A percentile compares a stretch with the other conserved stretches of the same genome.
phyloP scores from a whole-genome alignment of 2,888 invertebrate genomes.

The Mycalesis mineus region DNA sequence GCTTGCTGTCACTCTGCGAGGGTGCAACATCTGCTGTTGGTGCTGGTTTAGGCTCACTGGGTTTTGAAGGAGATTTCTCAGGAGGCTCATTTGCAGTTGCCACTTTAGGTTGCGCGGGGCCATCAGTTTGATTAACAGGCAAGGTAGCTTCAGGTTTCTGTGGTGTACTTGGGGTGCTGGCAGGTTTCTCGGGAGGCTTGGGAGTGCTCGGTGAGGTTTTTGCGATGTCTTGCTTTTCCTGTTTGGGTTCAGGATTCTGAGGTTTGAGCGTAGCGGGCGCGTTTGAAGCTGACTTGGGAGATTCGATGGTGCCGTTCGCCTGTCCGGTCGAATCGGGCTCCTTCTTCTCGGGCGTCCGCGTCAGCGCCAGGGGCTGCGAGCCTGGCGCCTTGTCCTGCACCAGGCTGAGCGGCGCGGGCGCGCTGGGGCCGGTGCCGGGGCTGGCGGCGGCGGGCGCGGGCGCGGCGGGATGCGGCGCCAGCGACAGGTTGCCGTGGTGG shows the following conservation, averaged over 20 bases:
- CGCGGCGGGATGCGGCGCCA: conserved; percentile 60
- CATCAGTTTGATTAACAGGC: conserved; percentile 45
- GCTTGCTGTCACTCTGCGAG: conserved; percentile 61
- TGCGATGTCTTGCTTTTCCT: conserved; percentile 67
- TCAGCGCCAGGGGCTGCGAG: conserved; percentile 64
- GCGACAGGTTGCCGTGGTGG: conserved; percentile 72
- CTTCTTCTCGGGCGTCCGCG: conserved; percentile 68
- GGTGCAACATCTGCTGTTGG: conserved; percentile 65
- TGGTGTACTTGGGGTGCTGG: conserved; percentile 50
- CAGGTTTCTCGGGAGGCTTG: conserved; percentile 61
- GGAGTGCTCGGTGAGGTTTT: conserved; percentile 70
- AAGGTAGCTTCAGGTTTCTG: conserved; percentile 54
- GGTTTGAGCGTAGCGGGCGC: conserved; percentile 55
- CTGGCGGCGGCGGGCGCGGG: conserved; percentile 52
- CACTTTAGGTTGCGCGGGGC: conserved; percentile 56
- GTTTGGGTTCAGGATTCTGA: conserved; percentile 60
- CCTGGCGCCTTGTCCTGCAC: conserved; percentile 61
- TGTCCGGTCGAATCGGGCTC: conserved; percentile 63
- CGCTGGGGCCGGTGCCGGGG: conserved; percentile 55
- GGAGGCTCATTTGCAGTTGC: conserved; percentile 60
- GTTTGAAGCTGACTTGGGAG: conserved; percentile 56
- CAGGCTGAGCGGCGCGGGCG: conserved; percentile 65
- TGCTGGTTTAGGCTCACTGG: conserved; percentile 57
- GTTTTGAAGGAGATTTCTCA: conserved; percentile 63
- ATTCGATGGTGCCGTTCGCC: conserved; percentile 67